Evolutionary conservation across 1,140 invertebrate species (phyloP).

Genomic region (Chelonus insularis): DNA sequence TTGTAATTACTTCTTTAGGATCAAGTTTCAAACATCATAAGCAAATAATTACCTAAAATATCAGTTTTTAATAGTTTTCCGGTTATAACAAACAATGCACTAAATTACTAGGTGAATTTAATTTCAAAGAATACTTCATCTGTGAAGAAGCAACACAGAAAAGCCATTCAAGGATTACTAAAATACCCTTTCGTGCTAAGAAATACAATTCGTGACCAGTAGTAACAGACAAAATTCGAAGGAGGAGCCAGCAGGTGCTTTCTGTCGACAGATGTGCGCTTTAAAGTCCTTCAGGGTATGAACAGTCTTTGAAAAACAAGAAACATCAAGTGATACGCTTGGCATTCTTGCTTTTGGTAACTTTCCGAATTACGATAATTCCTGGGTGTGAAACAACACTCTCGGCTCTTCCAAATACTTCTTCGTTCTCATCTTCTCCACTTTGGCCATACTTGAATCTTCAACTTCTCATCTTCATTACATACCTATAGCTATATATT

Average conservation of each 20-base stretch:
- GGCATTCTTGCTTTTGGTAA: constrained; percentile 1
- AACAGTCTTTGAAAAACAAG: neutral
- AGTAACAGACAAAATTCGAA: neutral
- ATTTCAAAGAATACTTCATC: too few relatives aligned
- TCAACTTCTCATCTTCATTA: too few relatives aligned
- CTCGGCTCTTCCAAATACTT: neutral
- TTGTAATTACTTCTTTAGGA: too few relatives aligned
- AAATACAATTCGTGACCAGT: constrained; percentile 9
- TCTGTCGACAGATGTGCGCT: constrained; percentile 9
- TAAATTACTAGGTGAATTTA: too few relatives aligned
- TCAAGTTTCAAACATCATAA: too few relatives aligned
- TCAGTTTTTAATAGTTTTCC: too few relatives aligned
- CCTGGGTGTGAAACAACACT: neutral
- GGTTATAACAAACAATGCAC: too few relatives aligned
- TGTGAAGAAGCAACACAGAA: too few relatives aligned
- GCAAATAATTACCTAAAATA: too few relatives aligned
- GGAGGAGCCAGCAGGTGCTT: constrained; percentile 7
- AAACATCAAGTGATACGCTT: neutral
- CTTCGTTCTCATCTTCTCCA: neutral
- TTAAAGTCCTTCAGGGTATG: neutral
- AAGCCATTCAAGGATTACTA: neutral
- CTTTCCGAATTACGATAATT: constrained; percentile 17
- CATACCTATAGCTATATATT: neutral
- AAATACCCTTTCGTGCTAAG: neutral
- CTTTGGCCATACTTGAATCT: too few relatives aligned